Evolutionary conservation across 64 coral and sea anemone species (phyloP).

Genomic region (Montipora capricornis): DNA sequence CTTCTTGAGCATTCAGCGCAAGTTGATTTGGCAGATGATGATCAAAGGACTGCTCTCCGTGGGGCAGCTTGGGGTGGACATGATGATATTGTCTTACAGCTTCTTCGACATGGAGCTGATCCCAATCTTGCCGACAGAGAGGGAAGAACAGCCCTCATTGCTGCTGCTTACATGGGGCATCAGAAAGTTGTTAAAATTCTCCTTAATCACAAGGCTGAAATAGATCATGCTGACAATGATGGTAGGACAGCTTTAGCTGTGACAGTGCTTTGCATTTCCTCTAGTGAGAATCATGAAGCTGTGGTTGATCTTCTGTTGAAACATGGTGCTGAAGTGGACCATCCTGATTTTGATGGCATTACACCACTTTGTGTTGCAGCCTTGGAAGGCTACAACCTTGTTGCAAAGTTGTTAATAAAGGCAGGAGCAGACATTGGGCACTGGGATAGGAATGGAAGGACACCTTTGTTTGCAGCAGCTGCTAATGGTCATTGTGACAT

Average conservation of each 20-base stretch:
- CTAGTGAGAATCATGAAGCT: slow-evolving; percentile 74
- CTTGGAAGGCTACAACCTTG: slow-evolving; percentile 81
- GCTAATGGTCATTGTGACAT: slow-evolving; percentile 87
- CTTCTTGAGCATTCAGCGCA: slow-evolving; percentile 87
- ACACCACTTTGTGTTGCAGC: slow-evolving; percentile 92
- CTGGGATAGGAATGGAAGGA: slow-evolving; percentile 97
- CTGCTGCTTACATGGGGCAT: slow-evolving; percentile 96
- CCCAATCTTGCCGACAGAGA: slow-evolving; percentile 92
- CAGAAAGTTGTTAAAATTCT: slow-evolving; percentile 86
- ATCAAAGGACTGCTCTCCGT: slow-evolving; percentile 89
- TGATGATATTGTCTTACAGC: slow-evolving; percentile 82
- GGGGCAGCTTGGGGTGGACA: slow-evolving; percentile 99
- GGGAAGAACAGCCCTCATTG: slow-evolving; percentile 95
- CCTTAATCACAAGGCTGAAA: slow-evolving; percentile 87
- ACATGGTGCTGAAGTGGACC: slow-evolving; percentile 81
- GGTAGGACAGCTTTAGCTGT: slow-evolving; percentile 95
- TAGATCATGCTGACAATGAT: slow-evolving; percentile 95
- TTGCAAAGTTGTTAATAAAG: slow-evolving; percentile 84
- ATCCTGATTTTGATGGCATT: slow-evolving; percentile 97
- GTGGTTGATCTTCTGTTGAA: slow-evolving; percentile 82
- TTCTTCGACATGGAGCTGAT: slow-evolving; percentile 90
- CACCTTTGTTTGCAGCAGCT: slow-evolving; percentile 94
- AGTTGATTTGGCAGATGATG: slow-evolving; percentile 93
- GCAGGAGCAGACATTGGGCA: slow-evolving; percentile 84
- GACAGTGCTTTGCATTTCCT: slow-evolving; percentile 78